Conservation (phyloP, 2,113 vertebrate species). For the Edolisoma coerulescens region DNA sequence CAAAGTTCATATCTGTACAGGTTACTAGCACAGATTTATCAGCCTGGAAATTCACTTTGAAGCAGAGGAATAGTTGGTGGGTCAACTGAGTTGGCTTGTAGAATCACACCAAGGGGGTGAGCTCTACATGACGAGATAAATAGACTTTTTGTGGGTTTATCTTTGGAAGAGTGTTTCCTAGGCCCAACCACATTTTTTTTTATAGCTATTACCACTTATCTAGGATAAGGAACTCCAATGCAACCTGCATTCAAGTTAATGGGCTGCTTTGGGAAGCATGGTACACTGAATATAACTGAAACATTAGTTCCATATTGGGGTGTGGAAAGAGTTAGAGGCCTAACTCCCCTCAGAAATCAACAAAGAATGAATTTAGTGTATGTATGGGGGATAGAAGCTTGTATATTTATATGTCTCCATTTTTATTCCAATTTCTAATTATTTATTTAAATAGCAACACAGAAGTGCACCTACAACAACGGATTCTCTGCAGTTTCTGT, state of each 20-base stretch:
- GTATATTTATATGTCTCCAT: background rate
- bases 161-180: background rate
- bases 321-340: background rate
- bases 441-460: background rate
- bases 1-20: background rate
- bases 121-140: background rate
- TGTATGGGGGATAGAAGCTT: background rate
- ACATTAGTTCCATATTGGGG: background rate
- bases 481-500: background rate
- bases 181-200: background rate
- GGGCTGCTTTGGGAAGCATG: background rate
- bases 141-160: background rate
- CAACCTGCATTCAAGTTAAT: background rate
- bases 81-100: background rate
- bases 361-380: background rate
- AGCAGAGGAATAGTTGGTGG: background rate
- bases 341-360: background rate
- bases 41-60: background rate
- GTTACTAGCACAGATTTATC: background rate
- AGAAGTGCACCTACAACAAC: background rate
- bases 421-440: background rate
- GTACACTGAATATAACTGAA: background rate
- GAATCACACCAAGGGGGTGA: background rate
- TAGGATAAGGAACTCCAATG: background rate
- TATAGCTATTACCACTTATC: background rate